Evolutionary conservation across 2,888 invertebrate species (phyloP), one percentile per base, ranked within the genome.

Genomic region (Oscheius sp.): DNA sequence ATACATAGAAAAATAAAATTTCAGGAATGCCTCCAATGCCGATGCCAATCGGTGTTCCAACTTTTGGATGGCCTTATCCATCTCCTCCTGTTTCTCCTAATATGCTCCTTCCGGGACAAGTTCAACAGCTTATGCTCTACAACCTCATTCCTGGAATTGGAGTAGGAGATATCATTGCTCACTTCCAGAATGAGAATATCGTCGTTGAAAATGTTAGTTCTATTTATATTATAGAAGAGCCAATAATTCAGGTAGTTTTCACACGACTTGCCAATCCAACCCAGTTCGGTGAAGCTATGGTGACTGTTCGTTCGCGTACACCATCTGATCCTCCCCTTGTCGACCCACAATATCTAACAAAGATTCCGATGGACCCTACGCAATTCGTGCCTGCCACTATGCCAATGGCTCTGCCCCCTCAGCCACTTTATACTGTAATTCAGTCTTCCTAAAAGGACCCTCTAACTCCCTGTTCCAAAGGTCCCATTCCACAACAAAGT

Each of bases 81-180:
- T 80, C 80, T 2, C 80, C 80, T 22, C 80, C 80, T 12, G 77
- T 80, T 38, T 78, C 77, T 22, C 80, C 80, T 20, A 80, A 77
- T 33, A 67, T 72, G 64, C 51, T 72, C n/a, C 65, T 80, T 4
- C 73, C 74, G 28, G 77, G 77, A 50, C 77, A 71, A 54, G 63
- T 76, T 24, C 12, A 24, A 1, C 77, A 77, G 64, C 45, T 72
- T 30, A 57, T 77, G 49, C 63, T 74, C 64, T 75, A 73, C 45
- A 73, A 73, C 9, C 67, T 77, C 49, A 56, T 61, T n/a, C 56
- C 65, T 47, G 73, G 59, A 45, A 54, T 73, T 22, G 77, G 77
- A 1, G 68, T 72, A 20, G 72, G 74, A 12, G 79, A 79, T 36
- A 49, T 77, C 17, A 65, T 79, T 14, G 73, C 73, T 26, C 74